Evolutionary conservation across 2,113 vertebrate genomes (phyloP).

Genomic region (Apistogramma diplotaenia): DNA sequence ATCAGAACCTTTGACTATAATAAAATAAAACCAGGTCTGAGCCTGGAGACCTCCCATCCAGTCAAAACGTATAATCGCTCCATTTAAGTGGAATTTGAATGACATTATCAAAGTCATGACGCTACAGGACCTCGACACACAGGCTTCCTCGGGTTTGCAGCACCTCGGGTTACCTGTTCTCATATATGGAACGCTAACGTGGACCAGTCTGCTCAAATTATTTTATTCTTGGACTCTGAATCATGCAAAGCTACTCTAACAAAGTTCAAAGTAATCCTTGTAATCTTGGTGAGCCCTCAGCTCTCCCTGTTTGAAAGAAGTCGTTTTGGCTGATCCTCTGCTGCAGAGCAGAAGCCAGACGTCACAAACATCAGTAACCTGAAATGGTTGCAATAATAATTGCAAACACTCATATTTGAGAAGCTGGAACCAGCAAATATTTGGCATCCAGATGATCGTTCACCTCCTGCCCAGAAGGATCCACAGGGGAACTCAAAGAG

Average conservation of each 20-base stretch:
- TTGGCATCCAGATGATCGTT: not conserved
- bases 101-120: not conserved
- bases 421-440: rapidly evolving
- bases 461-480: not conserved
- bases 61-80: not conserved
- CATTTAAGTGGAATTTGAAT: not conserved
- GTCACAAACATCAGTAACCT: too few species aligned
- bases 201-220: not conserved
- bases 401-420: not conserved
- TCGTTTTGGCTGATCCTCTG: not conserved
- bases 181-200: too few species aligned
- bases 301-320: not conserved
- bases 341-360: not conserved
- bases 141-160: too few species aligned
- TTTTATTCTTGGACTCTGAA: not conserved
- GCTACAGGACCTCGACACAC: not conserved
- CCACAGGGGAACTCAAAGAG: too few species aligned
- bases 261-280: not conserved
- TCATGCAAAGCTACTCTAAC: not conserved
- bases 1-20: not conserved
- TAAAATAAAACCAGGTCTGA: too few species aligned
- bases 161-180: too few species aligned
- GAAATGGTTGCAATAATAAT: not conserved
- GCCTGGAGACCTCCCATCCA: not conserved
- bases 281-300: not conserved